Percentiles rank a stretch among this genome's conserved stretches.
Evolutionary conservation across 2,113 vertebrate species (phyloP).

Genomic region (Alligator mississippiensis): DNA sequence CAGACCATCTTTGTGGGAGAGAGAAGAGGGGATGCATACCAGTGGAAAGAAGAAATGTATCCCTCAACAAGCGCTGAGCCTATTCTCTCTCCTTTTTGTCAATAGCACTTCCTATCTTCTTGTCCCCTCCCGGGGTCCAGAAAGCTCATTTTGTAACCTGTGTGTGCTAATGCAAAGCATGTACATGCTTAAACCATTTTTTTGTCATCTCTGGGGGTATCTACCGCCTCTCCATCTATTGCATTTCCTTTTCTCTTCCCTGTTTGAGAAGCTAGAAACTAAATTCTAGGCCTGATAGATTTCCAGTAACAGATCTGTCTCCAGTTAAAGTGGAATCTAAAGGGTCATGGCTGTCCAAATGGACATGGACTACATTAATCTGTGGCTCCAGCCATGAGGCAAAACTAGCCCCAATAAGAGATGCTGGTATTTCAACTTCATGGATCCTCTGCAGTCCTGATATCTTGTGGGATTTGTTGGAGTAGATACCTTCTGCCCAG

Average conservation of each 20-base stretch:
- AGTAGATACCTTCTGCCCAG: neutral
- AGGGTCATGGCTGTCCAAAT: neutral
- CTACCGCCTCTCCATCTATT: neutral
- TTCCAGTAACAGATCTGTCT: neutral
- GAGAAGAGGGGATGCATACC: neutral
- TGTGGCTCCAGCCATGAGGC: neutral
- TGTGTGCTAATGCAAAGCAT: neutral
- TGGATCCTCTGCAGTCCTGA: neutral
- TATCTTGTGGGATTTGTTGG: neutral
- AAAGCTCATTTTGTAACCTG: neutral
- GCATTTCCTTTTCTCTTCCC: neutral
- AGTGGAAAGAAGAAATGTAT: neutral
- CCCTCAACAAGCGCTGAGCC: neutral
- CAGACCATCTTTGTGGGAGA: neutral
- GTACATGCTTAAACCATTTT: neutral
- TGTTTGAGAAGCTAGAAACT: neutral
- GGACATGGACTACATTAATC: neutral
- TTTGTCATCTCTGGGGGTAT: neutral
- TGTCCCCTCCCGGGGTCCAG: neutral
- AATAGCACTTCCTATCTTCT: neutral
- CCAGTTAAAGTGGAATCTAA: neutral
- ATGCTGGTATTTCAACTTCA: neutral
- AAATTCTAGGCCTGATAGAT: neutral
- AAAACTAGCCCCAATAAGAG: neutral
- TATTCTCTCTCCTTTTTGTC: neutral